phyloP scores from a whole-genome alignment of 2,888 invertebrate species.

The Melanophora roralis region DNA sequence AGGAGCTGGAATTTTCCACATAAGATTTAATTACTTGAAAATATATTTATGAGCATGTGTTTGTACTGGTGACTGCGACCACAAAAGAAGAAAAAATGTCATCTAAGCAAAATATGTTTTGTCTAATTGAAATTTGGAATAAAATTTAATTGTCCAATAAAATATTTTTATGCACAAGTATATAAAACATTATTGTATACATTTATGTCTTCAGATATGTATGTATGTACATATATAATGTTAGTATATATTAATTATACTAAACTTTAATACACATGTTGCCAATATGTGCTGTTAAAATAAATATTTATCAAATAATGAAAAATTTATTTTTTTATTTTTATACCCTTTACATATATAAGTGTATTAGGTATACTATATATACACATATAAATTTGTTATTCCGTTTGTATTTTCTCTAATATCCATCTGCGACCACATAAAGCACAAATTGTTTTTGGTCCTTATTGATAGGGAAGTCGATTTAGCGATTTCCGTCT shows the following conservation, averaged over 20 bases:
- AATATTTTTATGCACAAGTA: neutral
- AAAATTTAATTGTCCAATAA: neutral
- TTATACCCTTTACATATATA: too few species aligned
- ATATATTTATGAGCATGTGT: too few species aligned
- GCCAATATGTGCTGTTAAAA: conserved; percentile 44
- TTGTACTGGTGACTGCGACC: neutral
- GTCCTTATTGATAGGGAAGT: too few species aligned
- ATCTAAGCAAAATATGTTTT: conserved; percentile 5
- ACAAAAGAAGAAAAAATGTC: conserved; percentile 20
- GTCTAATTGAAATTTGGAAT: neutral
- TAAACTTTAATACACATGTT: conserved; percentile 20
- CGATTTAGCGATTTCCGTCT: too few species aligned
- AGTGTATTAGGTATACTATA: too few species aligned
- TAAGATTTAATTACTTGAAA: neutral
- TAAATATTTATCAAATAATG: conserved; percentile 15
- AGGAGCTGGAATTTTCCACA: neutral
- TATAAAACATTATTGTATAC: too few species aligned
- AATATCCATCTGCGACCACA: neutral
- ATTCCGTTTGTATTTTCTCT: neutral
- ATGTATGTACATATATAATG: too few species aligned
- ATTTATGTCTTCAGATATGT: too few species aligned
- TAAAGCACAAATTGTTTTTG: too few species aligned
- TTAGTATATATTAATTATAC: too few species aligned
- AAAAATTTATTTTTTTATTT: too few species aligned
- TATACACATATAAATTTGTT: neutral